Evolutionary conservation across 2,113 vertebrate species (phyloP), one percentile per base, ranked within the genome.

Genomic region (Oreochromis aureus): DNA sequence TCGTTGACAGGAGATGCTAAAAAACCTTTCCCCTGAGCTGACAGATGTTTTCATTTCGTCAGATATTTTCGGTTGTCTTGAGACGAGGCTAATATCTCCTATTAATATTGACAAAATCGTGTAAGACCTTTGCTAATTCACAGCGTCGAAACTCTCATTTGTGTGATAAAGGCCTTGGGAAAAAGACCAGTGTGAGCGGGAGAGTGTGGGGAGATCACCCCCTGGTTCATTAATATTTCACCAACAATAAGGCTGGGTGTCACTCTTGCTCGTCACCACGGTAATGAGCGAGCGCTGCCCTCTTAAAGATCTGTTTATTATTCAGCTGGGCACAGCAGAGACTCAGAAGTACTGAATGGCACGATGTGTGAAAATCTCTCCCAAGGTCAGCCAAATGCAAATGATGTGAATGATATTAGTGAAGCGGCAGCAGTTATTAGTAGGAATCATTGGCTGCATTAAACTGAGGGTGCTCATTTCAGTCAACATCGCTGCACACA

Each of bases 161-260:
- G 83, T 80, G 83, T 48, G 80, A 36, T 32, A n/a, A 88, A 86
- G 84, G 55, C 87, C 82, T 53, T 24, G 82, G 71, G 89, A 41
- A 48, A 66, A 66, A 84, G 88, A 86, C 79, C 80, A 24, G 84
- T 63, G 81, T 2, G 48, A 8, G 41, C 76, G 86, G 73, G 85
- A 89, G 84, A 88, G 81, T 82, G 71, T 81, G 73, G 16, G 24
- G 80, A 71, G 53, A 91, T 93, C 87, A 83, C 85, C 87, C 85
- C 87, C 2, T 5, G 80, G 80, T 88, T 95, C 93, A 93, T 95
- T 91, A 93, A 93, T 93, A 95, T 92, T 95, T 94, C 90, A 93
- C 87, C 86, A 85, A 85, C 91, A 86, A 89, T 94, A 89, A 92
- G 85, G 32, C 90, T 76, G 82, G 83, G 71, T 93, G 94, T 94